A percentile compares a stretch with the other conserved stretches of the same genome.
These are phyloP conservation scores for Drosophila gunungcola DNA, from an alignment of 1,140 invertebrate species.

Conservation along the genomic window DNA sequence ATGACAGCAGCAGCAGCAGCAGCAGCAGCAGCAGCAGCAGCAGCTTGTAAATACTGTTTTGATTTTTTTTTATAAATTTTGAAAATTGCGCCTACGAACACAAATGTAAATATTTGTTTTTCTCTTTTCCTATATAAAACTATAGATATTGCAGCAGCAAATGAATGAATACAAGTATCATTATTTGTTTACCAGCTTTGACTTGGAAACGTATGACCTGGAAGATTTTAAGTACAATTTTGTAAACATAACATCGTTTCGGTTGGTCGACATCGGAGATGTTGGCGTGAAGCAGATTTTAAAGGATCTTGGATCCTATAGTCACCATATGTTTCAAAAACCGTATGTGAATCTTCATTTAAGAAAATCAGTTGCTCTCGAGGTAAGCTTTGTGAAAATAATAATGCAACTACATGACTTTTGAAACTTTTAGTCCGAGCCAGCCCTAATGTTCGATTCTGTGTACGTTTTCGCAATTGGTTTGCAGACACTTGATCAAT, in stretches of 20 bases:
- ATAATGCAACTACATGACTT: background rate
- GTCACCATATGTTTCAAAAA: slow-evolving; percentile 21
- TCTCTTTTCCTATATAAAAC: background rate
- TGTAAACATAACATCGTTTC: slow-evolving; percentile 96
- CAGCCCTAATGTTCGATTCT: slow-evolving; percentile 95
- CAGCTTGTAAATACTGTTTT: too few species aligned
- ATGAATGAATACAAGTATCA: slow-evolving; percentile 98
- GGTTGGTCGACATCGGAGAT: slow-evolving; percentile 93
- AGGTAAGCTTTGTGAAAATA: slow-evolving; percentile 28
- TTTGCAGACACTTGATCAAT: slow-evolving; percentile 90
- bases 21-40: too few species aligned
- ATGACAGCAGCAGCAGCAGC: too few species aligned
- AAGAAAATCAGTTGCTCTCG: slow-evolving; percentile 39
- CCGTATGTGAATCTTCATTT: slow-evolving; percentile 7
- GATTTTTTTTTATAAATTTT: too few species aligned
- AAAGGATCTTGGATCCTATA: slow-evolving; percentile 90
- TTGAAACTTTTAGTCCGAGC: slow-evolving; percentile 90
- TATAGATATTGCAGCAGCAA: slow-evolving; percentile 94
- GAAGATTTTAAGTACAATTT: slow-evolving; percentile 97
- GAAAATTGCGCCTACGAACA: too few species aligned
- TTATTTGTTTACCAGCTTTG: slow-evolving; percentile 96
- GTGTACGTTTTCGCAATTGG: slow-evolving; percentile 95
- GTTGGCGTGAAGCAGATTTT: slow-evolving; percentile 90
- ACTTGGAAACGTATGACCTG: slow-evolving; percentile 95
- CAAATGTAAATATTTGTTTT: background rate